Conservation (phyloP, 2,113 vertebrate genomes). For the Ammospiza nelsoni region DNA sequence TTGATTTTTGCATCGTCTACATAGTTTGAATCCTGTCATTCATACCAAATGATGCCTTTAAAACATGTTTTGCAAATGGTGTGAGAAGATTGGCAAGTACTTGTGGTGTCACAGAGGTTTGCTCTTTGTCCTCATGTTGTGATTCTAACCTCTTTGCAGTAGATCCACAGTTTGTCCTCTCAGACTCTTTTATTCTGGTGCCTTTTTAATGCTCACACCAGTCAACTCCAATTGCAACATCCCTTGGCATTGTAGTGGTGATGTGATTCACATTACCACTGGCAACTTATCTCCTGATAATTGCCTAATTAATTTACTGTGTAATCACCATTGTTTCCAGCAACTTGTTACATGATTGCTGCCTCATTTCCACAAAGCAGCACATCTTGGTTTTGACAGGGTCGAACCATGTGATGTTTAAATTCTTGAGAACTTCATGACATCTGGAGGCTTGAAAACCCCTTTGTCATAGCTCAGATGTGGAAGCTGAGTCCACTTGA, state of each 20-base stretch:
- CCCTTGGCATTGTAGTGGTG: background rate
- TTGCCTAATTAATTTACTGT: constrained; percentile 1
- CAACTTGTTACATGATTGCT: background rate
- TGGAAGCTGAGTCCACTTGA: background rate
- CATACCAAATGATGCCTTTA: background rate
- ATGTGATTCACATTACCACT: background rate
- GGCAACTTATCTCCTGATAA: background rate
- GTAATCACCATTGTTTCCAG: background rate
- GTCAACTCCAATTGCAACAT: background rate
- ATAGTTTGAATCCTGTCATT: background rate
- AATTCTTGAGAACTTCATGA: background rate
- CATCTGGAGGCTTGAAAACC: background rate
- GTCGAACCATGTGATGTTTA: background rate
- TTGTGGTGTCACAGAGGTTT: background rate
- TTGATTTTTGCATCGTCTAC: background rate
- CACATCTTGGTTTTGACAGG: background rate
- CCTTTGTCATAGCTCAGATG: background rate
- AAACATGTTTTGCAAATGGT: background rate
- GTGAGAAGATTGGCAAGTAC: background rate
- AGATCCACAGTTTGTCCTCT: background rate
- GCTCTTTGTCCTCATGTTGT: background rate
- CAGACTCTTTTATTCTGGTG: background rate
- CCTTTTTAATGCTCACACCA: background rate
- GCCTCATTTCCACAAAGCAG: background rate
- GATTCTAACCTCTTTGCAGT: background rate